These are phyloP conservation scores for Sus cebifrons DNA, from an alignment of 2,797 vertebrate genomes.

Conservation along the genomic window DNA sequence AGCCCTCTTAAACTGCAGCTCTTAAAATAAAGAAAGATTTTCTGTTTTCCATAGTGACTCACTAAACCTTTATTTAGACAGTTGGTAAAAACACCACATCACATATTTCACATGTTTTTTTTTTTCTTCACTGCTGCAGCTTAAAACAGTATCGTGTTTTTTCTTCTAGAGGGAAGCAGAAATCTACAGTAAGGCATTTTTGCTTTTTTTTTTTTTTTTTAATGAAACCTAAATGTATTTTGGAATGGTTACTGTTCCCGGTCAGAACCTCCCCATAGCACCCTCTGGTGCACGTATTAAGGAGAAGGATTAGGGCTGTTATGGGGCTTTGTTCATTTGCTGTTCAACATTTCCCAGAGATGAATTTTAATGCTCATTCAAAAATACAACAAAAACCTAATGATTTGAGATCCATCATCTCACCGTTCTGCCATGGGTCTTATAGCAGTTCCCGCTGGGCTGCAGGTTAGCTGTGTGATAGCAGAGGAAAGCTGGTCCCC, in stretches of 20 bases:
- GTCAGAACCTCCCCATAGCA: constrained; percentile 85
- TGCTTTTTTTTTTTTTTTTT: constrained; percentile 73
- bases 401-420: constrained; percentile 72
- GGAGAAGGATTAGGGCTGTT: constrained; percentile 79
- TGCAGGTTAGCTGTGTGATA: background rate
- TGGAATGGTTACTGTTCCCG: constrained; percentile 73
- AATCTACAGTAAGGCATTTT: constrained; percentile 84
- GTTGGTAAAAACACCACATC: constrained; percentile 91
- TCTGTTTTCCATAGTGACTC: constrained; percentile 91
- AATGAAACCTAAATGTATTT: constrained; percentile 79
- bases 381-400: constrained; percentile 80
- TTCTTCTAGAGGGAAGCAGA: constrained; percentile 83
- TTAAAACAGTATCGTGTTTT: constrained; percentile 75
- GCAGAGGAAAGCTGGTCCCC: background rate
- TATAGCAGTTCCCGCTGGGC: constrained; percentile 15
- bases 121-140: constrained; percentile 81
- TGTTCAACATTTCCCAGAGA: constrained; percentile 83
- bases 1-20: constrained; percentile 87
- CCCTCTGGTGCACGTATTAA: constrained; percentile 87
- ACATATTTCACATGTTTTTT: constrained; percentile 88
- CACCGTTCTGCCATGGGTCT: background rate
- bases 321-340: constrained; percentile 78
- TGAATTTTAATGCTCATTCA: constrained; percentile 82
- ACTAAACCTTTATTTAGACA: constrained; percentile 93
- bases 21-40: constrained; percentile 91